Evolutionary conservation across 1,140 invertebrate species (phyloP).

Genomic region (Heliconius eleuchia): DNA sequence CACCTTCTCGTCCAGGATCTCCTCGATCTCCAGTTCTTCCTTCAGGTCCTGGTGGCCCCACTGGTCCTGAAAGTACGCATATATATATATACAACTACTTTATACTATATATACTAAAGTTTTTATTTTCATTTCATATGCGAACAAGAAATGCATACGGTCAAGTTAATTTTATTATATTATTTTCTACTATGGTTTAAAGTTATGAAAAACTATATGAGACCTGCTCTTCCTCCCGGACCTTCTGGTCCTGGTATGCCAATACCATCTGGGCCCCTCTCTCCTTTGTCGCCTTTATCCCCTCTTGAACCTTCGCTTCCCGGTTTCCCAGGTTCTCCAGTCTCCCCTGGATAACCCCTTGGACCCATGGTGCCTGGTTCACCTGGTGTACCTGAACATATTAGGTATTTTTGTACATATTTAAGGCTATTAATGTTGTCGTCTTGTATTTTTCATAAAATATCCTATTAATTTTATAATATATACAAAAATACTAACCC

Average conservation of each 20-base stretch:
- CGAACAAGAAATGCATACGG: no score
- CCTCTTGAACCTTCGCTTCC: constrained; percentile 83
- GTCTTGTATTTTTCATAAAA: no score
- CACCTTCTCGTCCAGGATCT: constrained; percentile 84
- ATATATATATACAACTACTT: background rate
- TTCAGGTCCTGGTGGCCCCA: constrained; percentile 84
- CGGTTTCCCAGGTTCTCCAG: constrained; percentile 82
- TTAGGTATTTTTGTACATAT: background rate
- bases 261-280: constrained; percentile 85
- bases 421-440: no score
- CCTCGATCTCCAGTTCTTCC: constrained; percentile 84
- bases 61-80: constrained; percentile 75
- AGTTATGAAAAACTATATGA: background rate
- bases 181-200: background rate
- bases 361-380: constrained; percentile 63
- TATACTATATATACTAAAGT: no score
- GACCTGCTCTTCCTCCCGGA: constrained; percentile 84
- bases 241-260: constrained; percentile 87
- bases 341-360: constrained; percentile 85
- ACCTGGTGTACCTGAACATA: constrained; percentile 53
- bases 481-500: constrained; percentile 42
- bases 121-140: no score
- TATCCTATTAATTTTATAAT: no score
- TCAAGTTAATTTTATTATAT: background rate
- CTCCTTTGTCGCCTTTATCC: constrained; percentile 87